phyloP scores from a whole-genome alignment of 2,888 invertebrate genomes.

The Helleia helle region DNA sequence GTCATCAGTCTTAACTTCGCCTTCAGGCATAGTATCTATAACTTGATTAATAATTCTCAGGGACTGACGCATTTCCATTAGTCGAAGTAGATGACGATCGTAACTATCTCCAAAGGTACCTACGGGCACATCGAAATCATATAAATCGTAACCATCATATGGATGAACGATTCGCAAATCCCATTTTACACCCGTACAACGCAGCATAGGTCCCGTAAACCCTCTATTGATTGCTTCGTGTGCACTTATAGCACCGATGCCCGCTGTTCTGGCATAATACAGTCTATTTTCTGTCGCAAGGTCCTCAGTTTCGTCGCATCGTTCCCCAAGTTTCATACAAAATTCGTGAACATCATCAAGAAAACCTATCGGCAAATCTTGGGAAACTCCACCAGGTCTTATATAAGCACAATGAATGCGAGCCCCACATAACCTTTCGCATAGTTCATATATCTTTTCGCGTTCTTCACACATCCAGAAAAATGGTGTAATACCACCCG shows the following conservation, averaged over 20 bases:
- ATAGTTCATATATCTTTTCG: constrained; percentile 89
- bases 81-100: constrained; percentile 82
- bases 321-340: constrained; percentile 76
- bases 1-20: constrained; percentile 86
- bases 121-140: constrained; percentile 89
- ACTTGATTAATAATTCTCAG: constrained; percentile 86
- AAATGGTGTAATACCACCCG: constrained; percentile 90
- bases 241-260: constrained; percentile 81
- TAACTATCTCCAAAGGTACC: constrained; percentile 89
- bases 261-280: constrained; percentile 76
- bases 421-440: constrained; percentile 87
- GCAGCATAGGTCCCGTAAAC: constrained; percentile 81
- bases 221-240: constrained; percentile 85
- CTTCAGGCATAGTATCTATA: constrained; percentile 86
- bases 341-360: constrained; percentile 87
- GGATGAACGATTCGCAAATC: constrained; percentile 87
- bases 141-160: constrained; percentile 86
- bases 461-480: constrained; percentile 95
- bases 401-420: constrained; percentile 89
- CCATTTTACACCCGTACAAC: constrained; percentile 90
- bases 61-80: constrained; percentile 84
- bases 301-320: constrained; percentile 91
- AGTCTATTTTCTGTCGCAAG: constrained; percentile 83
- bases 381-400: constrained; percentile 86
- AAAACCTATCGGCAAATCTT: constrained; percentile 74